Percentiles rank a stretch among this genome's conserved stretches.
These are phyloP conservation scores for Aeoliscus strigatus DNA, from an alignment of 2,797 vertebrate genomes.

Conservation along the genomic window DNA sequence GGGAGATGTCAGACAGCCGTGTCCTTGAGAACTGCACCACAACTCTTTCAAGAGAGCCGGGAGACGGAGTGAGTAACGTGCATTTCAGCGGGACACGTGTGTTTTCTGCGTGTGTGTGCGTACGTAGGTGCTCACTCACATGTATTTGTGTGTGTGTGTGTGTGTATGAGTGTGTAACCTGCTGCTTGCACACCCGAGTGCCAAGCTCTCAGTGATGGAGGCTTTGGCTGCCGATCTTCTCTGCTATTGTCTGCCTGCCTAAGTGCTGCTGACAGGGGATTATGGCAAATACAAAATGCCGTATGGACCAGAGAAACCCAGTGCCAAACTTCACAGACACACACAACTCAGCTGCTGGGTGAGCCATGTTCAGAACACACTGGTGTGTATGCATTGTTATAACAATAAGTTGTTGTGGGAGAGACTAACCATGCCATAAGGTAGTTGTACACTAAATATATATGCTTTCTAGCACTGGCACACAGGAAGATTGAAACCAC, in stretches of 20 bases:
- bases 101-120: conserved; percentile 28
- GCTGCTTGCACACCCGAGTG: conserved; percentile 67
- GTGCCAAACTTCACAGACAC: conserved; percentile 69
- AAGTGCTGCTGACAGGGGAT: conserved; percentile 76
- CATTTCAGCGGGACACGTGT: conserved; percentile 75
- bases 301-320: conserved; percentile 64
- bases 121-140: too few relatives aligned
- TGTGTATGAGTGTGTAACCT: conserved; percentile 57
- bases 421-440: too few relatives aligned
- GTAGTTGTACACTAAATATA: too few relatives aligned
- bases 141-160: conserved; percentile 21
- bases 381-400: too few relatives aligned
- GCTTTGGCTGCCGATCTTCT: conserved; percentile 69
- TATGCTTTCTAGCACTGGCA: too few relatives aligned
- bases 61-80: conserved; percentile 94
- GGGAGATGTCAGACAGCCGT: conserved; percentile 81
- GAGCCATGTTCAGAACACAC: too few relatives aligned
- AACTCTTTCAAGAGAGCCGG: conserved; percentile 96
- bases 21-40: conserved; percentile 97
- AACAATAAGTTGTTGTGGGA: too few relatives aligned
- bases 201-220: conserved; percentile 68
- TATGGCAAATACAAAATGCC: conserved; percentile 73
- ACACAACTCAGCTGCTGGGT: too few relatives aligned
- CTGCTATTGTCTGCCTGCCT: conserved; percentile 70
- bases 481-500: too few relatives aligned